Evolutionary conservation across 2,888 invertebrate species (phyloP), one percentile per base, ranked within the genome.

Genomic region (Pseudococcus viburni): DNA sequence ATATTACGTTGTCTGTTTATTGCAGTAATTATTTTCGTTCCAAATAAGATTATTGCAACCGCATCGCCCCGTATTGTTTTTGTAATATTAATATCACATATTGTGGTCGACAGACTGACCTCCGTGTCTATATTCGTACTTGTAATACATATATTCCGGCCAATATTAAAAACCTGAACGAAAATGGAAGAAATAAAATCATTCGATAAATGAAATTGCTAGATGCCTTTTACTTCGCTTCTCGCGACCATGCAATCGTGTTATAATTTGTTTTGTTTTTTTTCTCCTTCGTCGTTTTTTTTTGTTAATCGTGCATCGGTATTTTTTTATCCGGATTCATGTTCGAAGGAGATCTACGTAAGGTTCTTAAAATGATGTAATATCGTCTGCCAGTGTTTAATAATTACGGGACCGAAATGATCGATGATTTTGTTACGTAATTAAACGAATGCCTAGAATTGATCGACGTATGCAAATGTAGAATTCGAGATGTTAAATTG

Each of bases 71-170:
- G 59, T 80, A 80, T 80, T 80, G 42, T 80, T 80, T 80, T 80
- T 80, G 80, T 80, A 80, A 80, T 80, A 80, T 80, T 42, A 80
- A 80, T 80, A 80, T 80, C 80, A 80, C 80, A 80, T 80, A 80
- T 80, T 80, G 80, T 80, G 80, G 80, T 80, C 80, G 17, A 42
- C 6, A 19, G n/a, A 9, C 42, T 80, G 80, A 80, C 80, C 80
- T 80, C 80, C 42, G 80, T 19, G 42, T 80, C 80, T 80, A 46
- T 39, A 80, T 80, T 80, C 80, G 80, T 80, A 80, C 80, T 80
- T 80, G 80, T 80, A 80, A 80, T 46, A 33, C 26, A 33, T 33
- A 33, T 22, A 64, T 64, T 22, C 22, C 19, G 64, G 26, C 68
- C 68, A 22, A 2, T 73, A 33, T 73, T 19, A 8, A 59, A 59